A percentile compares a stretch with the other conserved stretches of the same genome.
These are phyloP conservation scores for Liparis tanakae DNA, from an alignment of 2,797 vertebrate species.

Conservation along the genomic window DNA sequence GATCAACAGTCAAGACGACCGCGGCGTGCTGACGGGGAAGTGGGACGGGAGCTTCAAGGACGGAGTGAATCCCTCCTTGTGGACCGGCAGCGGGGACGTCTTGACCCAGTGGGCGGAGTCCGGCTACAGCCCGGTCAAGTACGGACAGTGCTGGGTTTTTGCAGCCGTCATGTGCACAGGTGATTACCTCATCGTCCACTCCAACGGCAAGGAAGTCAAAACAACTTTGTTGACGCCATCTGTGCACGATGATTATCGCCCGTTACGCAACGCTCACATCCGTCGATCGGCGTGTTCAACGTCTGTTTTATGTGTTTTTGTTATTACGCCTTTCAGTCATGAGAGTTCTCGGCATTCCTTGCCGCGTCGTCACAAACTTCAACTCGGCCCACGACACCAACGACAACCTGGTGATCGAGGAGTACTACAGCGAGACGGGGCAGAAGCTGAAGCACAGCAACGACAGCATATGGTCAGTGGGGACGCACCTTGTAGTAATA, in stretches of 20 bases:
- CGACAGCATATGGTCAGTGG: conserved; percentile 88
- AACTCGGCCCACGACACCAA: conserved; percentile 92
- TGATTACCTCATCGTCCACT: conserved; percentile 47
- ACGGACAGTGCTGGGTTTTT: conserved; percentile 94
- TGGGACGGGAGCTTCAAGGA: conserved; percentile 81
- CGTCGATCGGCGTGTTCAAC: neutral
- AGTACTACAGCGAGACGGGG: conserved; percentile 84
- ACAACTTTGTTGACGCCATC: neutral
- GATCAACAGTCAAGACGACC: conserved; percentile 90
- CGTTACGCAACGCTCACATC: neutral
- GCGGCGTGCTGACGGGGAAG: conserved; percentile 87
- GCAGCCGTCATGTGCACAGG: conserved; percentile 93
- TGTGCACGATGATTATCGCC: conserved; percentile 4
- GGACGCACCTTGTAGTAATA: no score
- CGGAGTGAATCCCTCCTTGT: conserved; percentile 80
- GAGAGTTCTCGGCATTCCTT: conserved; percentile 89
- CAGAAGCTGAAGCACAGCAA: conserved; percentile 77
- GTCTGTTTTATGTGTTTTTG: neutral
- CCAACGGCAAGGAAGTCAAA: neutral
- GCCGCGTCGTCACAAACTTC: conserved; percentile 88
- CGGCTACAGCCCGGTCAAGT: conserved; percentile 83
- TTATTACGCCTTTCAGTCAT: conserved; percentile 78
- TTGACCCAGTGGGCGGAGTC: conserved; percentile 81
- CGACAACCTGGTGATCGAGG: conserved; percentile 87
- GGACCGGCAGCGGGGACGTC: conserved; percentile 88